These are phyloP conservation scores for Carassius auratus DNA, from an alignment of 2,113 vertebrate species.

Conservation along the genomic window DNA sequence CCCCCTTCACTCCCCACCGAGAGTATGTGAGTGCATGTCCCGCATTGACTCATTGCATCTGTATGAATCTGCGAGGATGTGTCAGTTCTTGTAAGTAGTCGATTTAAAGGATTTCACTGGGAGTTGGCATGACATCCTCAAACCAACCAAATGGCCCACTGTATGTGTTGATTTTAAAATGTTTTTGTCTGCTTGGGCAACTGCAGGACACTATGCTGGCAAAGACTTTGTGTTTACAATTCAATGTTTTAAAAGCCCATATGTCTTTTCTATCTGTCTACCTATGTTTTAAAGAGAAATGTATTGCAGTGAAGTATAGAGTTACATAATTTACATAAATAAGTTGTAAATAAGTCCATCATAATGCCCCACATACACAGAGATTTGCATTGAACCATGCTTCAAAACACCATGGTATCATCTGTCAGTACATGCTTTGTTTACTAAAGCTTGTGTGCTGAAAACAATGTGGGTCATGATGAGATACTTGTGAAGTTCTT, in stretches of 20 bases:
- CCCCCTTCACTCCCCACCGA: neutral
- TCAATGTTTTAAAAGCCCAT: constrained; percentile 72
- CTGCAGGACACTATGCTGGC: constrained; percentile 38
- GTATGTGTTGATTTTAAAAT: constrained; percentile 41
- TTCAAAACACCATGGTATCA: neutral
- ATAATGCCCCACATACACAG: neutral
- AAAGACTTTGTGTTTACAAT: constrained; percentile 50
- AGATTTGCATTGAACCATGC: neutral
- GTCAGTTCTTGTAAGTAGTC: constrained; percentile 67
- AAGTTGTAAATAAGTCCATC: neutral
- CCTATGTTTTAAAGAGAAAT: constrained; percentile 20
- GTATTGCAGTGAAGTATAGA: constrained; percentile 12
- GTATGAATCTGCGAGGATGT: constrained; percentile 35
- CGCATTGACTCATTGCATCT: neutral
- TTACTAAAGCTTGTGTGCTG: neutral
- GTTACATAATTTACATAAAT: neutral
- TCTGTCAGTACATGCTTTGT: neutral
- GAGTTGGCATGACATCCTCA: constrained; percentile 11
- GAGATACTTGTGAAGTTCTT: neutral
- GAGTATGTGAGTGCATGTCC: constrained; percentile 1
- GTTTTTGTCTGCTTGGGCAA: constrained; percentile 9
- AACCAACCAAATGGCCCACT: neutral
- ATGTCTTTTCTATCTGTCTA: constrained; percentile 75
- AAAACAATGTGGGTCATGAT: neutral
- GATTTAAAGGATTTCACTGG: constrained; percentile 51